Conservation (phyloP, 1,140 invertebrate genomes). For the Pachypeltis micranthus region DNA sequence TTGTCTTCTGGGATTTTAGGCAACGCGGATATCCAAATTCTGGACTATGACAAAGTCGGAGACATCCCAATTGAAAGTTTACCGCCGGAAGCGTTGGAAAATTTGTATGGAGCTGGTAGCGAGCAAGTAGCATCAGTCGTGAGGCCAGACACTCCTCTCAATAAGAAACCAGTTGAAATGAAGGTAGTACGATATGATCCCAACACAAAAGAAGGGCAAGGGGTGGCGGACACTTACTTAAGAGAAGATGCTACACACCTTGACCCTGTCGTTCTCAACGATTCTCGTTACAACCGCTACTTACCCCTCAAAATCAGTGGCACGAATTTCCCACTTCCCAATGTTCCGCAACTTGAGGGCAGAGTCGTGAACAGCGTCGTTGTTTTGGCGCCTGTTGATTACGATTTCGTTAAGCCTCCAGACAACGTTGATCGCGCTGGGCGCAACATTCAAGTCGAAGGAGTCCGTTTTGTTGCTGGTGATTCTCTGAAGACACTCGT, state of each 20-base stretch:
- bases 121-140: conserved; percentile 28
- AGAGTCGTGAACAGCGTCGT: conserved; percentile 68
- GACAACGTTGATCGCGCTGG: conserved; percentile 28
- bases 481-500: conserved; percentile 60
- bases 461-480: conserved; percentile 44
- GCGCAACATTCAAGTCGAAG: conserved; percentile 35
- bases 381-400: conserved; percentile 64
- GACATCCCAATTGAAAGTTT: conserved; percentile 69
- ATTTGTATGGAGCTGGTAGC: conserved; percentile 62
- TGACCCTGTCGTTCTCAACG: conserved; percentile 56
- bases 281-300: conserved; percentile 66
- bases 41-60: conserved; percentile 79
- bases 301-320: conserved; percentile 69
- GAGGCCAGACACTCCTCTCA: conserved; percentile 20
- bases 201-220: conserved; percentile 54
- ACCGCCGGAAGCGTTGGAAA: conserved; percentile 71
- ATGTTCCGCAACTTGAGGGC: conserved; percentile 54
- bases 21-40: conserved; percentile 72
- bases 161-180: conserved; percentile 48
- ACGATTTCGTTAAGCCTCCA: conserved; percentile 39
- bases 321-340: conserved; percentile 67
- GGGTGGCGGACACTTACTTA: conserved; percentile 57
- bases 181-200: conserved; percentile 72
- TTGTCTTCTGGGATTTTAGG: conserved; percentile 72
- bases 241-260: conserved; percentile 57